Base-by-base conservation (phyloP, 2,888 invertebrate species). In the Pegoplata infirma region DNA sequence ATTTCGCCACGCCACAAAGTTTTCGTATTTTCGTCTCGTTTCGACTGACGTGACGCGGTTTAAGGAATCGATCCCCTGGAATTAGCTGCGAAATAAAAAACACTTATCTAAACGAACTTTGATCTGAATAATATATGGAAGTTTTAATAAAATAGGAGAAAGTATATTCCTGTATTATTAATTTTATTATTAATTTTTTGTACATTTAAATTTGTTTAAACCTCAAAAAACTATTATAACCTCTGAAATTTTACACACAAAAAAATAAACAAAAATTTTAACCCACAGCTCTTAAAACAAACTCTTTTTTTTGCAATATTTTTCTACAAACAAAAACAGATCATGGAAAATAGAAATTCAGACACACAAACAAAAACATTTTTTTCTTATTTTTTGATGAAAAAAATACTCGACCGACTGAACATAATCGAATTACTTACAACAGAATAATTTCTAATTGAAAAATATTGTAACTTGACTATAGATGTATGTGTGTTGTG, bases 371-470 rank as follows among this genome's bases (percentile, higher is more conserved):
- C 66, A 63, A 73, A 58, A 51, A 44, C 25, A 56, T 61, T 59
- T 36, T 44, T 44, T n/a, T 47, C 17, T 47, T 2, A 1, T 7
- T 51, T 51, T 47, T 61, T 32, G 12, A 21, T 21, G 40, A 36
- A 56, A 64, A 64, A 32, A 74, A 74, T 73, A 72, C 82, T 83
- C 86, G 86, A 85, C 87, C 85, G 87, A 89, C 88, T 87, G 89
- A 86, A 87, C 89, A 86, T 90, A 90, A 90, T 90, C 89, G 88
- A 90, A 90, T 90, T 90, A 90, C 86, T 88, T 90, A 89, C 90
- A 88, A 86, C 85, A 88, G 90, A 90, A 87, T 87, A 88, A 89
- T 85, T 90, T 89, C 90, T 90, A 90, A 90, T 90, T 90, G 90
- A 90, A 90, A 90, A 90, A 90, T 90, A 90, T 90, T 89, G 88